Percentiles rank a stretch among this genome's conserved stretches.
phyloP scores from a whole-genome alignment of 2,113 vertebrate species.

The Coturnix japonica region DNA sequence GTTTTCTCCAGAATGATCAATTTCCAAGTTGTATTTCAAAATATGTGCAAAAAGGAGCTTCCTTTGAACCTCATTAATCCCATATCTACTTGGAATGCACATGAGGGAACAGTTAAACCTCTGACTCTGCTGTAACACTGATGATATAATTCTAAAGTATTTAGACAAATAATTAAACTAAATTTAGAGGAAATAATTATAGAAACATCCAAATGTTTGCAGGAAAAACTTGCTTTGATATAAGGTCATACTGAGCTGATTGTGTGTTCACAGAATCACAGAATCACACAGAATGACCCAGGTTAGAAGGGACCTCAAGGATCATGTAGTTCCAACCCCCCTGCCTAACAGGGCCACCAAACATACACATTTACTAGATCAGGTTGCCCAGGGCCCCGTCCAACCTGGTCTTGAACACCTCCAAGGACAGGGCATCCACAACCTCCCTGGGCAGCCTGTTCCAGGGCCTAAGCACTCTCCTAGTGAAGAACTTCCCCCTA shows the following conservation, averaged over 20 bases:
- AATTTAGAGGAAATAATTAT: neutral
- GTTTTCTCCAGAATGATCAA: neutral
- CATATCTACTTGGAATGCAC: neutral
- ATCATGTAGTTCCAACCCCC: too few relatives aligned
- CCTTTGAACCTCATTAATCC: slow-evolving; percentile 23
- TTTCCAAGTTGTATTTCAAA: slow-evolving; percentile 46
- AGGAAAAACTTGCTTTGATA: neutral
- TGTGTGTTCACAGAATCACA: neutral
- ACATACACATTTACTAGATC: too few relatives aligned
- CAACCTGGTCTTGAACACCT: too few relatives aligned
- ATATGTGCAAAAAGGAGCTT: neutral
- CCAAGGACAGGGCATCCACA: too few relatives aligned
- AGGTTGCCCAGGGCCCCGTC: too few relatives aligned
- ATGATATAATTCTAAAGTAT: neutral
- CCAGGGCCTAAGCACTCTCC: too few relatives aligned
- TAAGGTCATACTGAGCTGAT: neutral
- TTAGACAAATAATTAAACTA: neutral
- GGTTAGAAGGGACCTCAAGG: too few relatives aligned
- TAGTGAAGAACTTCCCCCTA: too few relatives aligned
- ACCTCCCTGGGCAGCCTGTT: too few relatives aligned
- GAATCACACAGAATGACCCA: too few relatives aligned
- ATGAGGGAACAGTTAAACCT: neutral
- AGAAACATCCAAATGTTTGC: neutral
- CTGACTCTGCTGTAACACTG: neutral
- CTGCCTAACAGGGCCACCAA: too few relatives aligned